Evolutionary conservation across 2,888 invertebrate species (phyloP).

Genomic region (Drosophila tanythrix): DNA sequence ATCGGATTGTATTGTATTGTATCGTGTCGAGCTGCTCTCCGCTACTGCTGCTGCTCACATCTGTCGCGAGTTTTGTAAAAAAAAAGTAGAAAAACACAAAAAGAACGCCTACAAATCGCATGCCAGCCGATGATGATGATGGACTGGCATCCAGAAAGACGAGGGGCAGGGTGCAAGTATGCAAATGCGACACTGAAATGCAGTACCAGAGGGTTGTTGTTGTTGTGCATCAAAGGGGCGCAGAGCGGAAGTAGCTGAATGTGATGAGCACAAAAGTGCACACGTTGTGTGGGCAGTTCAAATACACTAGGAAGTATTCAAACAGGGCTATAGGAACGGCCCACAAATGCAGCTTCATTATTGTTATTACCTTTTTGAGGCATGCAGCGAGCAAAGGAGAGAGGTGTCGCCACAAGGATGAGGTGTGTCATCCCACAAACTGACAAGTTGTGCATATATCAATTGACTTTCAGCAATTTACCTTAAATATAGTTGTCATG

Average conservation of each 20-base stretch:
- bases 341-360: conserved; percentile 24
- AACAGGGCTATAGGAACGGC: conserved; percentile 18
- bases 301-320: conserved; percentile 5
- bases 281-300: conserved; percentile 29
- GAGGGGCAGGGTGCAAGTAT: background rate
- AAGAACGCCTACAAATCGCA: conserved; percentile 46
- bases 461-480: background rate
- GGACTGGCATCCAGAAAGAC: background rate
- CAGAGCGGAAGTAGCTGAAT: conserved; percentile 23
- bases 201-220: background rate
- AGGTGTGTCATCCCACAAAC: conserved; percentile 8
- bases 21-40: conserved; percentile 1
- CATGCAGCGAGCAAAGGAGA: background rate
- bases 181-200: conserved; percentile 45
- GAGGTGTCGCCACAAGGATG: background rate
- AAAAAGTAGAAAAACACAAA: background rate
- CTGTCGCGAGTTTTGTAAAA: conserved; percentile 3
- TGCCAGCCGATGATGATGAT: conserved; percentile 30
- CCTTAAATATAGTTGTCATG: too few relatives aligned
- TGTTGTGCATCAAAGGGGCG: conserved; percentile 3
- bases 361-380: conserved; percentile 7
- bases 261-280: conserved; percentile 17
- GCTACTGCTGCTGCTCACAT: background rate
- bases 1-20: background rate
- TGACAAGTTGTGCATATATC: background rate